These are phyloP conservation scores for Bungarus multicinctus DNA, from an alignment of 2,113 vertebrate species.

Conservation along the genomic window DNA sequence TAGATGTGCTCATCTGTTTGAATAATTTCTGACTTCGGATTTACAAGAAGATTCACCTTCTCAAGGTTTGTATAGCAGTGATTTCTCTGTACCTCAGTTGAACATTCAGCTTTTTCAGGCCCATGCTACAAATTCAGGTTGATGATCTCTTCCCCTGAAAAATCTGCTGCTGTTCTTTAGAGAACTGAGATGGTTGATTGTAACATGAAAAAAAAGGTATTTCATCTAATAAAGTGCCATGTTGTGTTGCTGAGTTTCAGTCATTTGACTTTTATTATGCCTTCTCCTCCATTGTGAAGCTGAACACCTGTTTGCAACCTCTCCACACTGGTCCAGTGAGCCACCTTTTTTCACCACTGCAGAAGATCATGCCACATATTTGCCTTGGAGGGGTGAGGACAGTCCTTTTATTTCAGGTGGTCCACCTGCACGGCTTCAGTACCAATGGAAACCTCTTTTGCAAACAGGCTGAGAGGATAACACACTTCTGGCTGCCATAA, in stretches of 20 bases:
- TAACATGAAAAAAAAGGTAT: background rate
- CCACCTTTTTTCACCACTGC: constrained; percentile 71
- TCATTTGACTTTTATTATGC: constrained; percentile 54
- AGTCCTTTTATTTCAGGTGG: constrained; percentile 55
- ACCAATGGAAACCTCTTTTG: constrained; percentile 18
- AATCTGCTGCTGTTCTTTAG: background rate
- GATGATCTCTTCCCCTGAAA: background rate
- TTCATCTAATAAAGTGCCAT: constrained; percentile 31
- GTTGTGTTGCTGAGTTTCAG: constrained; percentile 35
- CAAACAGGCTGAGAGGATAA: constrained; percentile 3
- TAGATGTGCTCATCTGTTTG: background rate
- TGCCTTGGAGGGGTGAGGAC: constrained; percentile 80
- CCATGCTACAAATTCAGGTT: background rate
- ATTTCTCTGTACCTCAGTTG: background rate
- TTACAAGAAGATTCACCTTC: background rate
- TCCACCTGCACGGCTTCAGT: constrained; percentile 59
- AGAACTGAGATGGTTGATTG: background rate
- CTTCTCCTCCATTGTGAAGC: constrained; percentile 72
- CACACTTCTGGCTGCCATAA: background rate
- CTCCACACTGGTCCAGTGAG: constrained; percentile 74
- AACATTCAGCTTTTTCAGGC: constrained; percentile 1
- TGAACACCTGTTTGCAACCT: constrained; percentile 70
- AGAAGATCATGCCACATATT: constrained; percentile 73
- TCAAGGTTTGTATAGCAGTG: background rate
- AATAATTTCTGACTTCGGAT: background rate